phyloP scores from a whole-genome alignment of 2,888 invertebrate species.

The Cerceris ruficornis region DNA sequence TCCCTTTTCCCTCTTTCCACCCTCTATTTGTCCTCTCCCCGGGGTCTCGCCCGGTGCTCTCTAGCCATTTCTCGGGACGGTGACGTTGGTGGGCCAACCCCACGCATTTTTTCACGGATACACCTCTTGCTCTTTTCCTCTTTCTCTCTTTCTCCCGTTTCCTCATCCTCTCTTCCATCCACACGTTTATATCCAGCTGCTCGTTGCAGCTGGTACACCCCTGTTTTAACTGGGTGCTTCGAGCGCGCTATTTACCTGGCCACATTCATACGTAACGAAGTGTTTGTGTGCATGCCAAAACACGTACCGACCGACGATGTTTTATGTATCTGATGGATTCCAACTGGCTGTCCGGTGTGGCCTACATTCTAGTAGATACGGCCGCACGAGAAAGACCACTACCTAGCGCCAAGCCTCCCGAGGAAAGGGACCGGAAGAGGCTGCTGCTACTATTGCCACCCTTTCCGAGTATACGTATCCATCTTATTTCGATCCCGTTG shows the following conservation, averaged over 20 bases:
- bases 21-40: conserved; percentile 4
- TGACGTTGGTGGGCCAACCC: background rate
- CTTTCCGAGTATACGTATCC: conserved; percentile 34
- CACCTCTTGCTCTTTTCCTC: background rate
- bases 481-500: conserved; percentile 63
- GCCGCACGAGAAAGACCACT: conserved; percentile 21
- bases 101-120: conserved; percentile 16
- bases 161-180: no score
- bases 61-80: background rate
- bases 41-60: background rate
- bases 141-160: no score
- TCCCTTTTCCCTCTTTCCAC: conserved; percentile 3
- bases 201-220: no score
- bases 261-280: conserved; percentile 45
- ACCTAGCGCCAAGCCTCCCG: conserved; percentile 22
- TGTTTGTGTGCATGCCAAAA: conserved; percentile 31
- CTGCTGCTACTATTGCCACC: conserved; percentile 9
- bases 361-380: conserved; percentile 51
- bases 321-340: conserved; percentile 62
- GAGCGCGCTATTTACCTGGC: background rate
- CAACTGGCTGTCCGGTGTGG: conserved; percentile 42
- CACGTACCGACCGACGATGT: conserved; percentile 30
- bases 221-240: no score
- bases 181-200: no score
- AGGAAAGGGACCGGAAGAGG: conserved; percentile 44